phyloP scores from a whole-genome alignment of 2,888 invertebrate species.

The Phytoseiulus persimilis region DNA sequence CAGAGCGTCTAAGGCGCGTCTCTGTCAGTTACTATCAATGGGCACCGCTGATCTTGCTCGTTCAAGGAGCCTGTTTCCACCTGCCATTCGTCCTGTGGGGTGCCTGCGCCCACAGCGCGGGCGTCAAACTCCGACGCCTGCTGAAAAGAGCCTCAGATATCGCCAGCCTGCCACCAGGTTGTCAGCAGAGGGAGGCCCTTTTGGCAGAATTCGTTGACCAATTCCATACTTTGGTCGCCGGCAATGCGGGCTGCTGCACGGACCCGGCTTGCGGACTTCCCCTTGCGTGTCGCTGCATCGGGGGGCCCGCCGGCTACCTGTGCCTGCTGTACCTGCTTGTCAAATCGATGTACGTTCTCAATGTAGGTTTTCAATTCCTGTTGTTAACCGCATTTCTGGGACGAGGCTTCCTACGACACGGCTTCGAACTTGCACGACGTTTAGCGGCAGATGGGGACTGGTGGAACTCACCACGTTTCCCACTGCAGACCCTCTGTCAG shows the following conservation, averaged over 20 bases:
- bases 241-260: constrained; percentile 48
- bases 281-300: constrained; percentile 43
- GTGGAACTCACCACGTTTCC: constrained; percentile 51
- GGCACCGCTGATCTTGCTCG: constrained; percentile 49
- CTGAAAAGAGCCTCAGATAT: constrained; percentile 48
- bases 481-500: constrained; percentile 51
- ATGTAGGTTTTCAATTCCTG: constrained; percentile 50
- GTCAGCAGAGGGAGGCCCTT: constrained; percentile 48
- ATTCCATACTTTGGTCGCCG: constrained; percentile 48
- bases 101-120: constrained; percentile 48
- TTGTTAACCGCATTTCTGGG: constrained; percentile 51
- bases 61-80: constrained; percentile 51
- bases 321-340: constrained; percentile 50
- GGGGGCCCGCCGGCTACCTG: constrained; percentile 47
- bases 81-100: constrained; percentile 52
- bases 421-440: constrained; percentile 48
- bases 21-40: constrained; percentile 50
- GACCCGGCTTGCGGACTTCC: constrained; percentile 45
- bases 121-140: constrained; percentile 48
- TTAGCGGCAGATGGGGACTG: constrained; percentile 48
- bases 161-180: constrained; percentile 47
- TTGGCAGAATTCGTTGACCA: constrained; percentile 48
- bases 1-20: constrained; percentile 46
- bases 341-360: constrained; percentile 50
- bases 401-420: constrained; percentile 48